Percentiles rank a stretch among this genome's conserved stretches.
phyloP scores from a whole-genome alignment of 2,797 vertebrate species.

The Enoplosus armatus region DNA sequence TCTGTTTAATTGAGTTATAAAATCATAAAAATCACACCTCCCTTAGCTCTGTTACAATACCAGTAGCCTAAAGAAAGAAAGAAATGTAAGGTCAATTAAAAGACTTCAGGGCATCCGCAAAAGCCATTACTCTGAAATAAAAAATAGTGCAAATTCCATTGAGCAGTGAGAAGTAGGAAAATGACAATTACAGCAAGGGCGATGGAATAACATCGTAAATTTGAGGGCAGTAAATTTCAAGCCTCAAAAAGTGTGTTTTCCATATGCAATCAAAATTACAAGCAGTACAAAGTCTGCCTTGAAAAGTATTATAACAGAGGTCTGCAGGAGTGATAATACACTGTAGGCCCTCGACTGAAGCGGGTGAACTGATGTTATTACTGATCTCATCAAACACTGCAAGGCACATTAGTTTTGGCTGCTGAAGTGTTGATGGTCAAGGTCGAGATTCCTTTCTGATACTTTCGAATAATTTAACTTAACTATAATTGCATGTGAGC shows the following conservation, averaged over 20 bases:
- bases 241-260: slow-evolving; percentile 55
- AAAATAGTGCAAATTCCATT: slow-evolving; percentile 56
- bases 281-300: slow-evolving; percentile 5
- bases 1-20: slow-evolving; percentile 5
- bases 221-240: slow-evolving; percentile 55
- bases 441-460: slow-evolving; percentile 7
- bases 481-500: no score
- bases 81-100: slow-evolving; percentile 48
- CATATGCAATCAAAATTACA: slow-evolving; percentile 47
- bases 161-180: slow-evolving; percentile 41
- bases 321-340: slow-evolving; percentile 24
- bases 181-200: slow-evolving; percentile 63
- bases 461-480: no score
- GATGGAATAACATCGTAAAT: slow-evolving; percentile 59
- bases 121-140: slow-evolving; percentile 63
- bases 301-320: slow-evolving; percentile 52
- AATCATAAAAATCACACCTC: neutral
- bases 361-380: slow-evolving; percentile 20
- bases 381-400: slow-evolving; percentile 26
- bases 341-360: neutral
- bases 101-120: slow-evolving; percentile 55
- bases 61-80: neutral
- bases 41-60: neutral
- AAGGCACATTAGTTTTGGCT: slow-evolving; percentile 13
- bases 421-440: slow-evolving; percentile 23